Evolutionary conservation across 2,113 vertebrate species (phyloP), one percentile per base, ranked within the genome.

Genomic region (Dermatemys mawii): DNA sequence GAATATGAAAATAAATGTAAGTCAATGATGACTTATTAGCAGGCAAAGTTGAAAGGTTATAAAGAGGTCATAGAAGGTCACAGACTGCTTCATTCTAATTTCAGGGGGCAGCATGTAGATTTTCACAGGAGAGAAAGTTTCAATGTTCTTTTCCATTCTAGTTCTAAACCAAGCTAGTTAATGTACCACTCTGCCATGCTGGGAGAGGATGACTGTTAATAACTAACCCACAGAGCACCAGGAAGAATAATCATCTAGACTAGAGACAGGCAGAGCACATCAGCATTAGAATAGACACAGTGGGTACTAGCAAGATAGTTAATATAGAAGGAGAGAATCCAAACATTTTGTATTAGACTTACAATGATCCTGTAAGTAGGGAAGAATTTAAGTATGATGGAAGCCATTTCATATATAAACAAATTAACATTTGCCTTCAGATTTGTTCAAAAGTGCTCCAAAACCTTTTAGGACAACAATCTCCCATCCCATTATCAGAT

Each of bases 121-220:
- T 78, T 32, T 50, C 49, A 50, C 46, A 79, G 27, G 44, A 32
- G 67, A 70, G 11, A 9, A 38, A 67, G 70, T 76, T 83, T 79
- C 84, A 5, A 84, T 88, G 48, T 63, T 60, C 51, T 83, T 87
- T 63, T 53, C 75, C 81, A 83, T 92, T 92, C 75, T 88, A 84
- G 87, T 92, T 88, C 70, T 79, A 50, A 60, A 32, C 57, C 29
- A 32, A 88, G 35, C 73, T 83, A 81, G 90, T 92, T 92, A 92
- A 92, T 92, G 88, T 84, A 81, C 78, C 80, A 88, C 75, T 54
- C 53, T 50, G 12, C 86, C 90, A 92, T 84, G 86, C 86, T 88
- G 90, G 48, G 46, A 83, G 83, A 54, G 78, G 53, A 57, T 73
- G 90, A 84, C 22, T 84, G 86, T 92, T 92, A 88, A 92, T 84